These are phyloP conservation scores for Synaphobranchus kaupii DNA, from an alignment of 2,797 vertebrate genomes.

Conservation along the genomic window DNA sequence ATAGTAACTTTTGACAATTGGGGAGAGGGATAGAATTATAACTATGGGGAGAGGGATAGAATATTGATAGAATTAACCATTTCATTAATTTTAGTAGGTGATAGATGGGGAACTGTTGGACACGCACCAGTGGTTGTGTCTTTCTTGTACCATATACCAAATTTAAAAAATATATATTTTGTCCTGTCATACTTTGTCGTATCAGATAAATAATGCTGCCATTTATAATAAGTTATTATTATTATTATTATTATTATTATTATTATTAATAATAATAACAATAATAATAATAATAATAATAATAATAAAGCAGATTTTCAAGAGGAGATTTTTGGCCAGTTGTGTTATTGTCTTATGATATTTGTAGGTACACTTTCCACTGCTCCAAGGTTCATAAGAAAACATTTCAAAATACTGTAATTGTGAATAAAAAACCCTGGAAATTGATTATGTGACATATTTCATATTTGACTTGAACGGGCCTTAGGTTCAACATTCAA, in stretches of 20 bases:
- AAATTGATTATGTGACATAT: too few relatives aligned
- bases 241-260: too few relatives aligned
- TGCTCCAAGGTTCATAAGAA: not conserved
- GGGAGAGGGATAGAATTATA: not conserved
- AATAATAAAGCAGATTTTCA: not conserved
- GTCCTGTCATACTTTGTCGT: not conserved
- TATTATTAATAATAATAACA: too few relatives aligned
- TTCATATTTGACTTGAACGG: not conserved
- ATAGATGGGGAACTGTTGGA: conserved; percentile 20
- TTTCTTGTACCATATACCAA: not conserved
- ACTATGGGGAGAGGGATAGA: not conserved
- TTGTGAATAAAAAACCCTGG: not conserved
- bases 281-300: not conserved
- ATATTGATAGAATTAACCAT: not conserved
- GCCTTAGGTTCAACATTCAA: not conserved
- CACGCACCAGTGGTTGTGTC: not conserved
- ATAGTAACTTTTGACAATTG: conserved; percentile 1
- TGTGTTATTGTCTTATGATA: not conserved
- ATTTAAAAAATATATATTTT: not conserved
- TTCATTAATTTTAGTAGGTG: conserved; percentile 9
- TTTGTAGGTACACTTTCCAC: not conserved
- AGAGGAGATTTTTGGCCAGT: not conserved
- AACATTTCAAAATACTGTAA: not conserved
- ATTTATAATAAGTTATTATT: too few relatives aligned
- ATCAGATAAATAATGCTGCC: not conserved